Base-by-base conservation (phyloP, 2,888 invertebrate species). In the Oscheius onirici region DNA sequence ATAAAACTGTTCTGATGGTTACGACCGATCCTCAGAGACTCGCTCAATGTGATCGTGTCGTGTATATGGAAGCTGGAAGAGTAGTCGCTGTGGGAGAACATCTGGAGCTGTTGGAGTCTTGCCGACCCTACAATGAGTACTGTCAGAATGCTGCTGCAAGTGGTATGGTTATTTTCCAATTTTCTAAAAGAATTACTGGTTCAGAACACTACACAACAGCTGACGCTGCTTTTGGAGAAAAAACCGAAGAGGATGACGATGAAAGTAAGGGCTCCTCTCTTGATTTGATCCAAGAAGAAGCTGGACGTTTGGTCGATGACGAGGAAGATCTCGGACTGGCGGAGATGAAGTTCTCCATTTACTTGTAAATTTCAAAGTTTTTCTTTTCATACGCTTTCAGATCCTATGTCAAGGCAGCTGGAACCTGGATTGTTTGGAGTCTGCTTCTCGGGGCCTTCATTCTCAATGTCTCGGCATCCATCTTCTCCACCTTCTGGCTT, bases 401-500 rank as follows among this genome's bases (percentile, higher is more conserved):
- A 67, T 69, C 75, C 20, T 92, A 92, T 80, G 88, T 91, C 28
- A 83, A 88, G 80, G 90, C 91, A 71, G 90, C 90, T 6, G 91
- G 91, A 17, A 90, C 91, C 8, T 89, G 74, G 65, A 73, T 75
- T 28, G 74, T 86, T n/a, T 87, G 83, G 78, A n/a, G 61, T 6
- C 41, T 83, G 22, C 77, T 89, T 0, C 76, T 90, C 0, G 82
- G 88, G 44, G 74, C 88, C 46, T 81, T 90, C 41, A 87, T 91
- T 13, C 77, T 90, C 43, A 91, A 91, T 75, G 90, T 91, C 40
- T 90, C 89, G 6, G 88, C 90, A 13, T 89, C 90, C 17, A 89
- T 91, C 0, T 91, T 91, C 81, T 90, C 91, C 58, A 90, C 90
- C 60, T 91, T 91, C 90, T 92, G 91, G 91, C 88, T 92, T 6